These are phyloP conservation scores for Apocrypta bakeri DNA, from an alignment of 1,140 invertebrate species.

Conservation along the genomic window DNA sequence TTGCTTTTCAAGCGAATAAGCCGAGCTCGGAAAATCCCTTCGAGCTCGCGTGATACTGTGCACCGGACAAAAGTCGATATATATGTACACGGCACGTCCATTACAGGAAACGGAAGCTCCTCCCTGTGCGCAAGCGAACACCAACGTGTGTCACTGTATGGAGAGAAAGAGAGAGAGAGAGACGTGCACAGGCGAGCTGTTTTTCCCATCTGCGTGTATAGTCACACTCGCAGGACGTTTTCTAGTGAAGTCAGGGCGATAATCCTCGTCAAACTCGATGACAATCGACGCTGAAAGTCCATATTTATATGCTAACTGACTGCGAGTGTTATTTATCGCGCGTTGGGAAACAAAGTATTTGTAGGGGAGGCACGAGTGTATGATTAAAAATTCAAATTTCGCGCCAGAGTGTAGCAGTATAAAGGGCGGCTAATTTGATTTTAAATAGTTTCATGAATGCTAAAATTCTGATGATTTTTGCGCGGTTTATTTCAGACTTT, in stretches of 20 bases:
- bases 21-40: background rate
- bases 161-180: background rate
- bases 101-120: slow-evolving; percentile 71
- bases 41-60: too few species aligned
- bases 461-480: too few species aligned
- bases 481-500: too few species aligned
- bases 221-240: background rate
- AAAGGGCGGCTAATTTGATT: too few species aligned
- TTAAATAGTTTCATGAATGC: too few species aligned
- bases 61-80: slow-evolving; percentile 18
- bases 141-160: slow-evolving; percentile 41
- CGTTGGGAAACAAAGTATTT: too few species aligned
- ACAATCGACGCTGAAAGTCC: slow-evolving; percentile 31
- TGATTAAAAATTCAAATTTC: too few species aligned
- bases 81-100: slow-evolving; percentile 62
- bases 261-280: slow-evolving; percentile 38
- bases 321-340: background rate
- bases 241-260: slow-evolving; percentile 19
- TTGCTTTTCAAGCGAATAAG: too few species aligned
- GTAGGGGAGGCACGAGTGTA: too few species aligned
- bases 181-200: background rate
- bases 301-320: background rate
- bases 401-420: too few species aligned
- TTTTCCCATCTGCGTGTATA: background rate
- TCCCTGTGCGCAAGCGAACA: slow-evolving; percentile 57